Percentiles rank a stretch among this genome's conserved stretches.
phyloP scores from a whole-genome alignment of 1,140 invertebrate genomes.

The Caenorhabditis briggsae region DNA sequence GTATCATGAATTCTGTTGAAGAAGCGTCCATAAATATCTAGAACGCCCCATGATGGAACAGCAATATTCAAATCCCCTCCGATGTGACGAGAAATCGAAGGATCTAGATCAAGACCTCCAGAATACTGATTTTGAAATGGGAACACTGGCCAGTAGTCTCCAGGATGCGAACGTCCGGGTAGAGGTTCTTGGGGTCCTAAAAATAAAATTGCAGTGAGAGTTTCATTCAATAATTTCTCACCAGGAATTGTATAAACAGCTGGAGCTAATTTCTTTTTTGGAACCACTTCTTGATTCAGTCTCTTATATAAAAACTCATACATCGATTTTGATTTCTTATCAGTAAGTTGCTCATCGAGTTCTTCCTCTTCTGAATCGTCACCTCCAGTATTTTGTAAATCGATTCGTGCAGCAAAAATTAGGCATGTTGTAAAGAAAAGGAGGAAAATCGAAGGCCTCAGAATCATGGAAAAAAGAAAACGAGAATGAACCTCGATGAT shows the following conservation, averaged over 20 bases:
- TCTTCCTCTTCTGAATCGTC: conserved; percentile 29
- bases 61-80: conserved; percentile 70
- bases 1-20: conserved; percentile 67
- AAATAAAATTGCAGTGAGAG: background rate
- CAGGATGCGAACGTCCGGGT: conserved; percentile 65
- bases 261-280: conserved; percentile 49
- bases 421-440: conserved; percentile 1
- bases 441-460: background rate
- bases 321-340: conserved; percentile 45
- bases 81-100: conserved; percentile 65
- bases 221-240: background rate
- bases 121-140: conserved; percentile 54
- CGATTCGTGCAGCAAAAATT: conserved; percentile 11
- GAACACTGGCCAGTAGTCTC: conserved; percentile 68
- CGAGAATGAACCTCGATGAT: conserved; percentile 5
- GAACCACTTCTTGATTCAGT: conserved; percentile 60
- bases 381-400: conserved; percentile 35
- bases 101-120: conserved; percentile 41
- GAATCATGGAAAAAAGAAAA: conserved; percentile 38
- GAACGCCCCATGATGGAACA: conserved; percentile 69
- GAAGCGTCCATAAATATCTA: conserved; percentile 68
- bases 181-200: conserved; percentile 67
- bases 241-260: conserved; percentile 58
- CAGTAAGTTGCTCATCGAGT: conserved; percentile 30
- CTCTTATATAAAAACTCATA: conserved; percentile 66